phyloP scores from a whole-genome alignment of 2,113 vertebrate species.

The Podarcis muralis region DNA sequence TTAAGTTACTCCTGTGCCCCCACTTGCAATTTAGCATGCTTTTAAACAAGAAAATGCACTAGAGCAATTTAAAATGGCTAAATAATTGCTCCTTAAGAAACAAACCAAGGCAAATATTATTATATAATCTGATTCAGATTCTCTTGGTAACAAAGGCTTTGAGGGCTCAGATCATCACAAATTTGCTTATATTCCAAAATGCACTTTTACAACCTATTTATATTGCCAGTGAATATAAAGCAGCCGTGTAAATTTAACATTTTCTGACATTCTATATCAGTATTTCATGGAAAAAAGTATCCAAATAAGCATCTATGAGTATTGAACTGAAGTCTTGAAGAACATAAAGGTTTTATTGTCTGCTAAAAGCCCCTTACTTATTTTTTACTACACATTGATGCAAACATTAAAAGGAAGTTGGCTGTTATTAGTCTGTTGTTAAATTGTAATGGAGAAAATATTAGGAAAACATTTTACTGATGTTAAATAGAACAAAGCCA shows the following conservation, averaged over 20 bases:
- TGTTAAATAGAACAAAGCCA: slow-evolving; percentile 42
- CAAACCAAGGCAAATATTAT: slow-evolving; percentile 37
- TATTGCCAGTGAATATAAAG: slow-evolving; percentile 54
- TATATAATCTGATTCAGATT: slow-evolving; percentile 58
- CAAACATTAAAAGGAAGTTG: slow-evolving; percentile 57
- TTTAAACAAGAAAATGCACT: background rate
- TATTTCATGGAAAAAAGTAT: slow-evolving; percentile 68
- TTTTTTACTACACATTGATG: slow-evolving; percentile 61
- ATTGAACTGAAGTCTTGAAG: slow-evolving; percentile 61
- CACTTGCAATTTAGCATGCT: background rate
- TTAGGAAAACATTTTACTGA: slow-evolving; percentile 55
- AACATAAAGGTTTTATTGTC: slow-evolving; percentile 61
- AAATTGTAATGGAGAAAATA: slow-evolving; percentile 58
- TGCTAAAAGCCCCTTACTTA: slow-evolving; percentile 61
- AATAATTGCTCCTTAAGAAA: slow-evolving; percentile 48
- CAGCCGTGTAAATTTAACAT: slow-evolving; percentile 62
- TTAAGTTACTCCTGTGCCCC: background rate
- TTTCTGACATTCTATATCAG: slow-evolving; percentile 63
- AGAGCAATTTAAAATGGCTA: background rate
- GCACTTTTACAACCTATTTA: slow-evolving; percentile 66
- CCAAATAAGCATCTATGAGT: slow-evolving; percentile 61
- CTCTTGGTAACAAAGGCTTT: slow-evolving; percentile 40
- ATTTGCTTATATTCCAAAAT: slow-evolving; percentile 64
- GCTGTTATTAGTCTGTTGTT: slow-evolving; percentile 62
- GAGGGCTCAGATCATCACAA: slow-evolving; percentile 57